phyloP scores from a whole-genome alignment of 2,888 invertebrate species.

The Uropetala carovei region DNA sequence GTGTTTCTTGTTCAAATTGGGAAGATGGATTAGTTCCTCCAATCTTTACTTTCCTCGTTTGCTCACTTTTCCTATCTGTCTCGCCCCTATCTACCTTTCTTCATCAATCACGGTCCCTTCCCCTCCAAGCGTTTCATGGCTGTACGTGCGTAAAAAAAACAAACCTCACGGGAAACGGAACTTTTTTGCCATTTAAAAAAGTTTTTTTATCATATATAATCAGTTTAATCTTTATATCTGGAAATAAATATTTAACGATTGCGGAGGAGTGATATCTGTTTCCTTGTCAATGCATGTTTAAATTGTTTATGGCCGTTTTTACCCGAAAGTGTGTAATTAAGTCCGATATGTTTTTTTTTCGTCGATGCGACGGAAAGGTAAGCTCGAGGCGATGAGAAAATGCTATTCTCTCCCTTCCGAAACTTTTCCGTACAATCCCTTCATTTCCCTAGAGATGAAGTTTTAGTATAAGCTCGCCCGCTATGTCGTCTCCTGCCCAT shows the following conservation, averaged over 20 bases:
- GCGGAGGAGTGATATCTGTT: no score
- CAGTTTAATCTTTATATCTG: not conserved
- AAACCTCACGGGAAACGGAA: not conserved
- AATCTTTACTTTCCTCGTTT: constrained; percentile 35
- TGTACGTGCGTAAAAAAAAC: constrained; percentile 2
- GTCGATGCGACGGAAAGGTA: no score
- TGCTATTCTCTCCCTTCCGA: no score
- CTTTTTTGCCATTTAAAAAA: not conserved
- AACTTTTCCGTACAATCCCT: no score
- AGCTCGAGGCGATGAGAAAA: no score
- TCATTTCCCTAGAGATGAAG: no score
- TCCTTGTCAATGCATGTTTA: no score
- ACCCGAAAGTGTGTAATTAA: no score
- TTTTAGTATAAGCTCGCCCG: no score
- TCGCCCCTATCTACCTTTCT: constrained; percentile 29
- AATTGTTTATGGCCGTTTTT: no score
- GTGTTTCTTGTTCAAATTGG: constrained; percentile 29
- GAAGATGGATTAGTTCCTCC: constrained; percentile 35
- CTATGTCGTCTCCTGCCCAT: no score
- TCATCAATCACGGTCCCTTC: constrained; percentile 22
- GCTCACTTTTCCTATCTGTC: constrained; percentile 32
- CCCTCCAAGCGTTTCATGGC: not conserved
- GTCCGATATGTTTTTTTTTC: no score
- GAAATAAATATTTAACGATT: not conserved
- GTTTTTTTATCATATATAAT: constrained; percentile 19